phyloP scores from a whole-genome alignment of 2,888 invertebrate species.

The Cecidostiba fungosa region DNA sequence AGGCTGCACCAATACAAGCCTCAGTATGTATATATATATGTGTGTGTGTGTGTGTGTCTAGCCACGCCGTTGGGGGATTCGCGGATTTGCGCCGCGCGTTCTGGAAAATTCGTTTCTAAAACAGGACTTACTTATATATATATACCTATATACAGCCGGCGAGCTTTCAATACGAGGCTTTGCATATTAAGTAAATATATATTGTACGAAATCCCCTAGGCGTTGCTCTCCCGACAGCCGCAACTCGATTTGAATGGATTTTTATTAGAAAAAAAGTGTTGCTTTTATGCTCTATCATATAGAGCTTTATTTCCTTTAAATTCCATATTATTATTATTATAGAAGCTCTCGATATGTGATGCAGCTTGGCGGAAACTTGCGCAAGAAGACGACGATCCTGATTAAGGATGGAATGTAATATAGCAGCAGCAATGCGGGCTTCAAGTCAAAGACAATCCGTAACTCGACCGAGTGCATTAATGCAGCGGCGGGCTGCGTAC shows the following conservation, averaged over 20 bases:
- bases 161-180: not conserved
- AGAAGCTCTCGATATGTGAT: not conserved
- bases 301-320: too few relatives aligned
- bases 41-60: not conserved
- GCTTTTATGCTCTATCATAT: too few relatives aligned
- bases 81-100: slow-evolving; percentile 26
- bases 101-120: slow-evolving; percentile 49
- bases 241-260: too few relatives aligned
- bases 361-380: not conserved
- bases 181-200: not conserved
- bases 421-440: not conserved
- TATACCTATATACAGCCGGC: not conserved
- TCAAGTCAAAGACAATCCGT: slow-evolving; percentile 44
- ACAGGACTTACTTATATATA: too few relatives aligned
- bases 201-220: not conserved
- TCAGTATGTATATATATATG: not conserved
- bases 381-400: not conserved
- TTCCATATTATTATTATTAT: too few relatives aligned
- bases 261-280: too few relatives aligned
- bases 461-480: slow-evolving; percentile 45
- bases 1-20: not conserved
- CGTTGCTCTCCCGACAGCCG: too few relatives aligned
- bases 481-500: not conserved
- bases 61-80: slow-evolving; percentile 21
- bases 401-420: slow-evolving; percentile 34